Evolutionary conservation across 92 coral and sea anemone genomes (phyloP).

Genomic region (Pocillopora meandrina): DNA sequence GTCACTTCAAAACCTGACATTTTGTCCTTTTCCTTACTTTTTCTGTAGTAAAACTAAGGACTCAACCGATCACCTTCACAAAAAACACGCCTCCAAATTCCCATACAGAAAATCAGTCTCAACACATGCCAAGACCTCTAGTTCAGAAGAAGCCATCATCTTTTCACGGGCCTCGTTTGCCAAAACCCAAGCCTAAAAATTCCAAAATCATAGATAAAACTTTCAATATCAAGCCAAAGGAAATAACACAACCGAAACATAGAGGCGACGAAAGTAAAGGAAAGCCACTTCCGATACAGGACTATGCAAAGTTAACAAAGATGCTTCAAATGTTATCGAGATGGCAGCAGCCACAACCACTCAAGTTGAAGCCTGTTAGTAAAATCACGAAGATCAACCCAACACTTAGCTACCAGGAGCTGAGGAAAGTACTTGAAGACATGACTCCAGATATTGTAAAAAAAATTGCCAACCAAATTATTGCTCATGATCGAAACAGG

Average conservation of each 20-base stretch:
- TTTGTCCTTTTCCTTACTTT: not conserved
- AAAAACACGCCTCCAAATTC: constrained; percentile 9
- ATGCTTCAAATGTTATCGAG: constrained; percentile 24
- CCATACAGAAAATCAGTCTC: not conserved
- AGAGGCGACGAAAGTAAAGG: not conserved
- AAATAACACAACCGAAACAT: not conserved
- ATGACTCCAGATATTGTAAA: constrained; percentile 48
- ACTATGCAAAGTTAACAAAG: constrained; percentile 29
- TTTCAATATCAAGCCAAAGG: constrained; percentile 1
- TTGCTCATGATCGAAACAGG: constrained; percentile 34
- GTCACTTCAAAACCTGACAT: no score
- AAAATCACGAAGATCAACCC: not conserved
- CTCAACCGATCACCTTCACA: constrained; percentile 29
- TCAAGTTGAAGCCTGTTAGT: not conserved
- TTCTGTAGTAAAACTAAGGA: constrained; percentile 1
- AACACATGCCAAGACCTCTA: not conserved
- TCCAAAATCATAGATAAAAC: constrained; percentile 20
- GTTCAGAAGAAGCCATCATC: not conserved
- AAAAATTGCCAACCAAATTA: constrained; percentile 30
- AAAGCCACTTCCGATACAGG: constrained; percentile 11
- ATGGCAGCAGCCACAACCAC: constrained; percentile 36
- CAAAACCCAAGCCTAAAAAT: constrained; percentile 8
- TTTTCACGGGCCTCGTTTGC: not conserved
- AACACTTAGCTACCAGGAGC: constrained; percentile 19
- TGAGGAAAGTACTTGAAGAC: constrained; percentile 38